Percentiles rank a stretch among this genome's conserved stretches.
Evolutionary conservation across 1,140 invertebrate species (phyloP).

Genomic region (Drosophila nigrodunni): DNA sequence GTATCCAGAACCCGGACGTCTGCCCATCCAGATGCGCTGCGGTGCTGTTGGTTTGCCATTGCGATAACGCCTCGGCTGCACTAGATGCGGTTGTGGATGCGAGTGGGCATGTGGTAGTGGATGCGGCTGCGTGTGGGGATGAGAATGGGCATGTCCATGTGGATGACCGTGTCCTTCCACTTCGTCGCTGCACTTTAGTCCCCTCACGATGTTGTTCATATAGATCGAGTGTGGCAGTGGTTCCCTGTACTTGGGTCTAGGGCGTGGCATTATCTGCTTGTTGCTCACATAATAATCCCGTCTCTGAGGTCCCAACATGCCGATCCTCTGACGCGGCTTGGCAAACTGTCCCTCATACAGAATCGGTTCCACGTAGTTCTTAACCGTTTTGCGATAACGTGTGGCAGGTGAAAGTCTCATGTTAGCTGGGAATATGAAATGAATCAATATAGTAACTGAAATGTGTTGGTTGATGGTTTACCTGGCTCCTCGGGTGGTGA

Average conservation of each 20-base stretch:
- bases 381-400: conserved; percentile 55
- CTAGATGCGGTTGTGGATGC: neutral
- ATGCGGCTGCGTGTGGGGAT: neutral
- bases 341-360: conserved; percentile 61
- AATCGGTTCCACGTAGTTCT: conserved; percentile 73
- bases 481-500: conserved; percentile 36
- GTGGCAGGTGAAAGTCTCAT: neutral
- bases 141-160: neutral
- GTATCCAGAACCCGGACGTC: neutral
- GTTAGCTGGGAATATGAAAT: conserved; percentile 5
- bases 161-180: neutral
- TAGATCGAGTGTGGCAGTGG: conserved; percentile 65
- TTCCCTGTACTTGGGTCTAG: conserved; percentile 54
- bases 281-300: conserved; percentile 63
- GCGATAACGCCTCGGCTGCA: neutral
- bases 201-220: conserved; percentile 68
- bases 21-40: conserved; percentile 21
- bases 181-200: conserved; percentile 65
- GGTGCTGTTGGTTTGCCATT: neutral
- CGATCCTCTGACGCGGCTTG: conserved; percentile 53
- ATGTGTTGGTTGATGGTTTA: neutral
- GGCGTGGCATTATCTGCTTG: conserved; percentile 63
- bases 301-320: conserved; percentile 17
- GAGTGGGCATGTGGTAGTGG: neutral
- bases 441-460: neutral